Percentiles rank a stretch among this genome's conserved stretches.
These are phyloP conservation scores for Melanchra persicariae DNA, from an alignment of 2,888 invertebrate genomes.

Conservation along the genomic window DNA sequence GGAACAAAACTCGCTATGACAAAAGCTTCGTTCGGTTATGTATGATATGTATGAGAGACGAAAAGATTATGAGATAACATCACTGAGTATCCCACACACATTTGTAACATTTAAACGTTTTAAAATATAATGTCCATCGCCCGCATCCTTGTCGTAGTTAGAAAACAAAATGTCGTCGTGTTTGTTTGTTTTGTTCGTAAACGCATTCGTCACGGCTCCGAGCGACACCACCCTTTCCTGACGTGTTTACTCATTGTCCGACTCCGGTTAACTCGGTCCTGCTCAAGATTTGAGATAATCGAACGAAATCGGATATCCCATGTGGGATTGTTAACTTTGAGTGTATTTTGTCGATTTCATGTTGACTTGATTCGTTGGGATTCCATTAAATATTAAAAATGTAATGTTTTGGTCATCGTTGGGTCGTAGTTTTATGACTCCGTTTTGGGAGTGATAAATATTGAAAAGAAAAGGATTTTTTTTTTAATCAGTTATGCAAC, in stretches of 20 bases:
- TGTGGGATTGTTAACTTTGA: slow-evolving; percentile 50
- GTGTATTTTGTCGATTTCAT: slow-evolving; percentile 54
- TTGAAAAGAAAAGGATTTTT: neutral
- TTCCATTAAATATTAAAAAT: slow-evolving; percentile 26
- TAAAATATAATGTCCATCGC: slow-evolving; percentile 72
- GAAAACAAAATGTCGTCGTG: slow-evolving; percentile 71
- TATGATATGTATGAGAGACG: too few relatives aligned
- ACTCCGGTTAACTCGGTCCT: slow-evolving; percentile 24
- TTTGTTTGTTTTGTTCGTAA: slow-evolving; percentile 83
- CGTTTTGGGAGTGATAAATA: neutral
- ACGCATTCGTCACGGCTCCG: slow-evolving; percentile 77
- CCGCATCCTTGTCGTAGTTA: slow-evolving; percentile 75
- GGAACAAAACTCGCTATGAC: slow-evolving; percentile 44
- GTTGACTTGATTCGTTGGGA: slow-evolving; percentile 30
- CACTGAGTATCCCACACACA: slow-evolving; percentile 53
- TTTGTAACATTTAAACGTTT: slow-evolving; percentile 76
- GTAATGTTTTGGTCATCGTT: slow-evolving; percentile 6
- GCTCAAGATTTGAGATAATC: slow-evolving; percentile 61
- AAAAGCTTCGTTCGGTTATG: slow-evolving; percentile 50
- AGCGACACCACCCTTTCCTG: slow-evolving; percentile 64
- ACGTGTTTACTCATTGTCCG: slow-evolving; percentile 61
- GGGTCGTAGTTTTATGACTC: neutral
- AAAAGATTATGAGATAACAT: slow-evolving; percentile 60
- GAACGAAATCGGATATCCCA: slow-evolving; percentile 61
- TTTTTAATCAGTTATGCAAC: neutral